These are phyloP conservation scores for Athetis lepigone DNA, from an alignment of 2,888 invertebrate species.

Conservation along the genomic window DNA sequence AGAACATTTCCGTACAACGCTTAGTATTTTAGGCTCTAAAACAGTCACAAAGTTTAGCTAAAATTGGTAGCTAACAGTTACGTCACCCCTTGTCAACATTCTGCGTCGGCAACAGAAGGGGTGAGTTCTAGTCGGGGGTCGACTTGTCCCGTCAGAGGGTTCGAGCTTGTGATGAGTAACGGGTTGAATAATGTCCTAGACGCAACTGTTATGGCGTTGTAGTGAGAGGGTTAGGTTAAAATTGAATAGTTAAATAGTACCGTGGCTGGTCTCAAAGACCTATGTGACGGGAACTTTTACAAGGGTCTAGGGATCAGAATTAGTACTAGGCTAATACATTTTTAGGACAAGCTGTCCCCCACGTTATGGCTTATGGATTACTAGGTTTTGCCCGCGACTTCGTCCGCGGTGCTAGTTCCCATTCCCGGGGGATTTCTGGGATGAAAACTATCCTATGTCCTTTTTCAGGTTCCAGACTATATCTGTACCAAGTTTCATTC, in stretches of 20 bases:
- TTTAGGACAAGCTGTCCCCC: too few species aligned
- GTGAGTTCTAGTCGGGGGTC: constrained; percentile 1
- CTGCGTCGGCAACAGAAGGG: constrained; percentile 33
- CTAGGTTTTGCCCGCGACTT: too few species aligned
- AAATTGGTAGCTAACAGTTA: constrained; percentile 29
- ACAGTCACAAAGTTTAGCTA: constrained; percentile 8
- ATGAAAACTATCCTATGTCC: too few species aligned
- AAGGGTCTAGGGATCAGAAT: too few species aligned
- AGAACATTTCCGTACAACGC: background rate
- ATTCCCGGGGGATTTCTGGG: too few species aligned
- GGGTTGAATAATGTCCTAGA: constrained; percentile 15
- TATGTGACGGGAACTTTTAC: too few species aligned
- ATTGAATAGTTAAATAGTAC: background rate
- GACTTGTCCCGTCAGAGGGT: constrained; percentile 13
- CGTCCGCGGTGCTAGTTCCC: too few species aligned
- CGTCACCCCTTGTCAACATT: constrained; percentile 47
- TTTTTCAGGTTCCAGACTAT: too few species aligned
- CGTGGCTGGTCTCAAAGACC: too few species aligned
- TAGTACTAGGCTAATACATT: too few species aligned
- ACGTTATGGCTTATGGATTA: too few species aligned
- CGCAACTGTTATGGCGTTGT: background rate
- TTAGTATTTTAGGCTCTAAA: constrained; percentile 14
- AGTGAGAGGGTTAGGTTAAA: background rate
- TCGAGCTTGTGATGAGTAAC: constrained; percentile 9
- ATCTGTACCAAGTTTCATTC: too few species aligned